phyloP scores from a whole-genome alignment of 2,888 invertebrate genomes.

The Drosophila melanosoma region DNA sequence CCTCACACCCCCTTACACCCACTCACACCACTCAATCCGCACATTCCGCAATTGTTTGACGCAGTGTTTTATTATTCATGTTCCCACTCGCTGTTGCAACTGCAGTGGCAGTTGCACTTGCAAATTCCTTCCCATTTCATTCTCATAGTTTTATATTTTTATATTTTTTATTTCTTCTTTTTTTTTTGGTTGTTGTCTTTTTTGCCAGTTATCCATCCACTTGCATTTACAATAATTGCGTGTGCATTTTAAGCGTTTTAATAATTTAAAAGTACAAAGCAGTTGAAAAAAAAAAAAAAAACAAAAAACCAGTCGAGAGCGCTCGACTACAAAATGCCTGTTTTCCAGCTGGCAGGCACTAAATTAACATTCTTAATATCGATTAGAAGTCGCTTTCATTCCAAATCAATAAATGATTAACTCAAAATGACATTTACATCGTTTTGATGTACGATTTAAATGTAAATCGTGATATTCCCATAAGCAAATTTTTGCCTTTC shows the following conservation, averaged over 20 bases:
- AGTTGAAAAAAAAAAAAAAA: constrained; percentile 8
- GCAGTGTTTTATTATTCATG: constrained; percentile 61
- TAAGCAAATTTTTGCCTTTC: no score
- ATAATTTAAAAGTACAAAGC: constrained; percentile 31
- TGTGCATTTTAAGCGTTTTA: constrained; percentile 59
- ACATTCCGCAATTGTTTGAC: constrained; percentile 39
- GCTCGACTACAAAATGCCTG: constrained; percentile 14
- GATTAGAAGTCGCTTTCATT: not conserved
- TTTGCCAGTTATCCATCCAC: constrained; percentile 33
- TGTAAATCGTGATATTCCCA: no score
- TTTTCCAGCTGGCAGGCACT: not conserved
- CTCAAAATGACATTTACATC: not conserved
- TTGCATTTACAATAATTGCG: constrained; percentile 66
- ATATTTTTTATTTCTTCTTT: not conserved
- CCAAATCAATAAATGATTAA: not conserved
- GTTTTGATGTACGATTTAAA: not conserved
- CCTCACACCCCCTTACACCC: not conserved
- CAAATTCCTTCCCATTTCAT: constrained; percentile 11
- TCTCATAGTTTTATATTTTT: not conserved
- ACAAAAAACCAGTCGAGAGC: constrained; percentile 15
- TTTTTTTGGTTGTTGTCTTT: not conserved
- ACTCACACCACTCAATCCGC: not conserved
- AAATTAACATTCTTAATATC: not conserved
- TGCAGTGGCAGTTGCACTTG: constrained; percentile 35
- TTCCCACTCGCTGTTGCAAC: constrained; percentile 16